Evolutionary conservation across 1,140 invertebrate genomes (phyloP).

Genomic region (Cheumatopsyche charites): DNA sequence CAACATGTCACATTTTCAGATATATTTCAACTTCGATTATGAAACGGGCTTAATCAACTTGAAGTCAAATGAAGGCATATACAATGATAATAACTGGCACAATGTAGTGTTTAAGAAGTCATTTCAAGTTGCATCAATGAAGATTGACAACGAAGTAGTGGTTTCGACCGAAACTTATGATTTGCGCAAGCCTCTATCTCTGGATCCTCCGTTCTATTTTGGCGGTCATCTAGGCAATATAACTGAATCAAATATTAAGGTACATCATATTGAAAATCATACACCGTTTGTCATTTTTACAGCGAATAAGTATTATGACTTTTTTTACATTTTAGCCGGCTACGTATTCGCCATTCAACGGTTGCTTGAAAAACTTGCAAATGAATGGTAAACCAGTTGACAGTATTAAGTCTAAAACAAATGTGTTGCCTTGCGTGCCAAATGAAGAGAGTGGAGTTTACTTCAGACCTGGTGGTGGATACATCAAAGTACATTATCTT

Average conservation of each 20-base stretch:
- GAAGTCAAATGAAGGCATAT: constrained; percentile 59
- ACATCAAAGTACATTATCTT: constrained; percentile 55
- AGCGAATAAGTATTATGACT: constrained; percentile 10
- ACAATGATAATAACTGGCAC: constrained; percentile 91
- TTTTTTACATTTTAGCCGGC: constrained; percentile 52
- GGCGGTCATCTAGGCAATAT: constrained; percentile 67
- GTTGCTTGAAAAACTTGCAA: constrained; percentile 84
- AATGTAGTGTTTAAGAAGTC: constrained; percentile 68
- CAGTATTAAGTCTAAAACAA: constrained; percentile 62
- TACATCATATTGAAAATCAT: too few relatives aligned
- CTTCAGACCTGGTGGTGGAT: constrained; percentile 71
- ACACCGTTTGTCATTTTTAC: too few relatives aligned
- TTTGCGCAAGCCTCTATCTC: constrained; percentile 64
- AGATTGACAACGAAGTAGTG: constrained; percentile 68
- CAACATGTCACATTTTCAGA: constrained; percentile 52
- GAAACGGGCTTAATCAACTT: constrained; percentile 72
- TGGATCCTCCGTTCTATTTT: constrained; percentile 76
- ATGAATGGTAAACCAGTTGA: constrained; percentile 72
- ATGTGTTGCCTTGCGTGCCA: constrained; percentile 79
- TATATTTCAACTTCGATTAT: constrained; percentile 76
- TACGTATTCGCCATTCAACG: constrained; percentile 71
- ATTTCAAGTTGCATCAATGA: constrained; percentile 66
- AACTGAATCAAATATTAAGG: constrained; percentile 50
- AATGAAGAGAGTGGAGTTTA: constrained; percentile 84
- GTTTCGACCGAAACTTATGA: constrained; percentile 64